Conservation (phyloP, 2,797 vertebrate genomes). For the Argentina silus region DNA sequence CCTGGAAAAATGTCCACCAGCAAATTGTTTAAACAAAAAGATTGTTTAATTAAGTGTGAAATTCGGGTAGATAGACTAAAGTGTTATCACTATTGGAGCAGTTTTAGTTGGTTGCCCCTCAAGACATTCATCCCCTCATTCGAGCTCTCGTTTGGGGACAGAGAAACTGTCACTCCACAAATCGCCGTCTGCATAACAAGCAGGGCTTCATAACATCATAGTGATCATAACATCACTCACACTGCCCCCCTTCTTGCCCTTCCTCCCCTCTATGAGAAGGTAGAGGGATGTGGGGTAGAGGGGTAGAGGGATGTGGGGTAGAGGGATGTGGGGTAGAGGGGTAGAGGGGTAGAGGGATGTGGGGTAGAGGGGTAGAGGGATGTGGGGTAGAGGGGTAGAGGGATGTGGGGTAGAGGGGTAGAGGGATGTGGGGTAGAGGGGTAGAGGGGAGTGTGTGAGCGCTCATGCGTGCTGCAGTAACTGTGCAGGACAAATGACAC, state of each 20-base stretch:
- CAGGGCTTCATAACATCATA: not conserved
- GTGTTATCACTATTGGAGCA: slow-evolving; percentile 20
- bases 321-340: not conserved
- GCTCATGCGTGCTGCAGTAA: slow-evolving; percentile 10
- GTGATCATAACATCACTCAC: not conserved
- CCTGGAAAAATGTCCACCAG: not conserved
- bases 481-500: slow-evolving; percentile 33
- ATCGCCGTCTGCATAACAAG: not conserved
- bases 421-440: not conserved
- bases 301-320: too few species aligned
- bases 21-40: not conserved
- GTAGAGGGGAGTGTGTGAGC: not conserved
- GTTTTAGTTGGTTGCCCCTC: slow-evolving; percentile 9
- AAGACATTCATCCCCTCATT: slow-evolving; percentile 12
- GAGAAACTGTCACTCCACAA: slow-evolving; percentile 6
- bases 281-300: not conserved
- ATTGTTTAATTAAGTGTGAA: slow-evolving; percentile 11
- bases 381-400: not conserved
- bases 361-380: too few species aligned
- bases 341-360: too few species aligned
- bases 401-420: too few species aligned
- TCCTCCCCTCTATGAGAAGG: not conserved
- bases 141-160: slow-evolving; percentile 4
- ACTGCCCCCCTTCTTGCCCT: not conserved
- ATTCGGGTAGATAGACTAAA: not conserved